Base-by-base conservation (phyloP, 2,888 invertebrate species). In the Tetragnatha montana region DNA sequence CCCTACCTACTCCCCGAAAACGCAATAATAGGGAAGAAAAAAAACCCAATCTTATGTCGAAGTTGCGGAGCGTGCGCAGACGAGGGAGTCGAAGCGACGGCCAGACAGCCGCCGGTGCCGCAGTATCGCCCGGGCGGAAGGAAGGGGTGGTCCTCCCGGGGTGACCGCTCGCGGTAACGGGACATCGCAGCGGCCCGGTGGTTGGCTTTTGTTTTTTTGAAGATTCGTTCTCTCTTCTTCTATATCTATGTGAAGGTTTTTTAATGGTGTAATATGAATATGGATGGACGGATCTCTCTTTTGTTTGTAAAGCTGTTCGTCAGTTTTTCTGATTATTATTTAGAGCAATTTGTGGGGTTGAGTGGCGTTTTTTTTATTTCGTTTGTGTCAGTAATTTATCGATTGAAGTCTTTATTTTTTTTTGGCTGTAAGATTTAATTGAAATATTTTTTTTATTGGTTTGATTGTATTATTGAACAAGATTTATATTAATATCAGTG, bases 81-180 rank as follows among this genome's bases (percentile, higher is more conserved):
- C 21, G 51, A 22, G 51, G 35, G 35, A 22, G 87, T 14, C n/a
- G 70, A 49, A 47, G 69, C 47, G 73, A 80, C 50, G 86, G 80
- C 81, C 87, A 84, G 87, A 69, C 73, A 80, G n/a, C 71, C 49
- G 47, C 79, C 78, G 70, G 78, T 85, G 50, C 70, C 22, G 68
- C 79, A 79, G 78, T 71, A 51, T 70, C 51, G 50, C 47, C 76
- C 76, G 71, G 83, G 83, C 79, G 85, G 71, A 78, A 50, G 85
- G 79, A 35, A 85, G 22, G 60, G 70, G 79, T 60, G 83, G 85
- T 75, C 81, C 68, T 35, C 35, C 35, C 19, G 10, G 51, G 75
- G 68, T 81, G 87, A 87, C 80, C 84, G 74, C 81, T 74, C 1
- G 35, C 35, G 81, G 69, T 60, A 84, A 78, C 76, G 84, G 78